These are phyloP conservation scores for Trichomycterus rosablanca DNA, from an alignment of 2,113 vertebrate genomes.

Conservation along the genomic window DNA sequence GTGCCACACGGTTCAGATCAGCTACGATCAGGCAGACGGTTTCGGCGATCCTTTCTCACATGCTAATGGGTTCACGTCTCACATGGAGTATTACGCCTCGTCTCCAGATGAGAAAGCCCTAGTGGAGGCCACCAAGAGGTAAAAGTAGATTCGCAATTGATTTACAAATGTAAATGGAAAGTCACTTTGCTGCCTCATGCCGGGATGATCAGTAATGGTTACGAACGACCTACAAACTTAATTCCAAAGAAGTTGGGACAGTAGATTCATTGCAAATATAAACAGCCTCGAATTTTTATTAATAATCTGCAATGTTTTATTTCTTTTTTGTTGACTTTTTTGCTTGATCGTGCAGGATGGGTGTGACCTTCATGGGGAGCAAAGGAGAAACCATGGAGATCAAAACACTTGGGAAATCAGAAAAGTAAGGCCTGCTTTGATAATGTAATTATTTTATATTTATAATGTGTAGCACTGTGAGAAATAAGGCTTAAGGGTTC, in stretches of 20 bases:
- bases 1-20: constrained; percentile 97
- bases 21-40: constrained; percentile 77
- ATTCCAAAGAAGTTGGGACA: too few species aligned
- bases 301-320: too few species aligned
- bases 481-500: too few species aligned
- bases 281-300: too few species aligned
- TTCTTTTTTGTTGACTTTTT: neutral
- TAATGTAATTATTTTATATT: too few species aligned
- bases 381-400: constrained; percentile 84
- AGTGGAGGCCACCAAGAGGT: constrained; percentile 93
- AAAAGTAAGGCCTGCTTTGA: constrained; percentile 61
- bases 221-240: too few species aligned
- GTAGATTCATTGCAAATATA: too few species aligned
- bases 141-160: constrained; percentile 1
- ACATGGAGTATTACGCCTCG: constrained; percentile 92
- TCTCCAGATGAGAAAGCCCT: constrained; percentile 96
- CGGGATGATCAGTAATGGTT: too few species aligned
- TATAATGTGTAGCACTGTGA: too few species aligned
- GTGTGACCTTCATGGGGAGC: constrained; percentile 80
- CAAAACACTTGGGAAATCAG: constrained; percentile 83
- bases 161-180: too few species aligned
- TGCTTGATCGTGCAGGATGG: constrained; percentile 68
- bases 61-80: constrained; percentile 66
- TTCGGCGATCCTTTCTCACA: constrained; percentile 73
- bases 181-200: too few species aligned